A percentile compares a stretch with the other conserved stretches of the same genome.
These are phyloP conservation scores for Uloborus diversus DNA, from an alignment of 1,140 invertebrate genomes.

Conservation along the genomic window DNA sequence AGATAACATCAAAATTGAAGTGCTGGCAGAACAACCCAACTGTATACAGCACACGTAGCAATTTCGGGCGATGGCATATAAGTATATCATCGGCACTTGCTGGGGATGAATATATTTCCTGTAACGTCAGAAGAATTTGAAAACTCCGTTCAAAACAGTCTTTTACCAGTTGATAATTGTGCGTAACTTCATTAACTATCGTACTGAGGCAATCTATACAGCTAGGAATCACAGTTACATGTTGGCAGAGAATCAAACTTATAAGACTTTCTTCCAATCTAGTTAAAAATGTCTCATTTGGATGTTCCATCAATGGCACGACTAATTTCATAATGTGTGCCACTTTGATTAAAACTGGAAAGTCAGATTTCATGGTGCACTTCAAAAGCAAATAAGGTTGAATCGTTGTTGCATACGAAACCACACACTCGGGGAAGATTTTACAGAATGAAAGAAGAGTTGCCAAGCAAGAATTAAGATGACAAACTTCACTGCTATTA, in stretches of 20 bases:
- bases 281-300: slow-evolving; percentile 93
- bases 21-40: slow-evolving; percentile 92
- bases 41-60: slow-evolving; percentile 90
- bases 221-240: slow-evolving; percentile 70
- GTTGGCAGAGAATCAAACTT: slow-evolving; percentile 89
- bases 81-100: slow-evolving; percentile 69
- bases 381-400: slow-evolving; percentile 96
- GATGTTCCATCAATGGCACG: slow-evolving; percentile 97
- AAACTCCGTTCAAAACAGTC: slow-evolving; percentile 81
- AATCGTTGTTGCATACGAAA: slow-evolving; percentile 92
- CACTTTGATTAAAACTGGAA: slow-evolving; percentile 84
- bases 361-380: slow-evolving; percentile 83
- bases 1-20: slow-evolving; percentile 82
- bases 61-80: slow-evolving; percentile 72
- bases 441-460: slow-evolving; percentile 95
- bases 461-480: slow-evolving; percentile 90
- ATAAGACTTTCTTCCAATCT: slow-evolving; percentile 96
- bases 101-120: slow-evolving; percentile 71
- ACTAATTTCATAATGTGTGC: slow-evolving; percentile 90
- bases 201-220: slow-evolving; percentile 93
- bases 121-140: slow-evolving; percentile 62
- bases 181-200: slow-evolving; percentile 94
- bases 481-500: slow-evolving; percentile 68
- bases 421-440: slow-evolving; percentile 91
- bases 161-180: slow-evolving; percentile 92